Evolutionary conservation across 2,113 vertebrate species (phyloP).

Genomic region (Nesogale talazaci): DNA sequence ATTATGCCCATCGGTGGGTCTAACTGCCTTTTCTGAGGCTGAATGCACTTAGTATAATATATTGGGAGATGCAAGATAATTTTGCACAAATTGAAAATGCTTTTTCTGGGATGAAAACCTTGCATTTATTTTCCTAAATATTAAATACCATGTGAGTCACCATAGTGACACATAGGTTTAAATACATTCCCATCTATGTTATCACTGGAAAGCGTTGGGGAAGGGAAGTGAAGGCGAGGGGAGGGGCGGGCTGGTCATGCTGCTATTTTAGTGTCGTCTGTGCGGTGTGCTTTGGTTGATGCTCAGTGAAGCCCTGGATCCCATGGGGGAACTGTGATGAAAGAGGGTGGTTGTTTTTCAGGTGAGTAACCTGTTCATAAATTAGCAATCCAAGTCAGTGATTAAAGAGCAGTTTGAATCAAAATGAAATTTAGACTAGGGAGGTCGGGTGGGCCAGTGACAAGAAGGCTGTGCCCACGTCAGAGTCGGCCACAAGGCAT

Average conservation of each 20-base stretch:
- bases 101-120: conserved; percentile 56
- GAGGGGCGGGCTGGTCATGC: background rate
- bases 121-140: conserved; percentile 61
- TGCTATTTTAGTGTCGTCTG: conserved; percentile 61
- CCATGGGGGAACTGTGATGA: conserved; percentile 71
- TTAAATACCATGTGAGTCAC: conserved; percentile 52
- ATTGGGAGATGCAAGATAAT: conserved; percentile 9
- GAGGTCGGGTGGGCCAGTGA: background rate
- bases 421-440: background rate
- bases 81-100: conserved; percentile 42
- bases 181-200: conserved; percentile 56
- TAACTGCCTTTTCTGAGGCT: conserved; percentile 10
- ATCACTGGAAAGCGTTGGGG: conserved; percentile 32
- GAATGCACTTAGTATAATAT: conserved; percentile 59
- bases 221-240: too few species aligned
- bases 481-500: conserved; percentile 3
- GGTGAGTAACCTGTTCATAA: conserved; percentile 60
- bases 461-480: conserved; percentile 7
- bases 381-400: conserved; percentile 35
- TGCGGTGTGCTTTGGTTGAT: conserved; percentile 58
- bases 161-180: conserved; percentile 61
- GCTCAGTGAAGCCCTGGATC: conserved; percentile 60
- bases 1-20: conserved; percentile 38
- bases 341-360: conserved; percentile 74
- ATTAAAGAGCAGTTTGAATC: conserved; percentile 57